These are phyloP conservation scores for Dolichopus griseipennis DNA, from an alignment of 2,888 invertebrate genomes.

Conservation along the genomic window DNA sequence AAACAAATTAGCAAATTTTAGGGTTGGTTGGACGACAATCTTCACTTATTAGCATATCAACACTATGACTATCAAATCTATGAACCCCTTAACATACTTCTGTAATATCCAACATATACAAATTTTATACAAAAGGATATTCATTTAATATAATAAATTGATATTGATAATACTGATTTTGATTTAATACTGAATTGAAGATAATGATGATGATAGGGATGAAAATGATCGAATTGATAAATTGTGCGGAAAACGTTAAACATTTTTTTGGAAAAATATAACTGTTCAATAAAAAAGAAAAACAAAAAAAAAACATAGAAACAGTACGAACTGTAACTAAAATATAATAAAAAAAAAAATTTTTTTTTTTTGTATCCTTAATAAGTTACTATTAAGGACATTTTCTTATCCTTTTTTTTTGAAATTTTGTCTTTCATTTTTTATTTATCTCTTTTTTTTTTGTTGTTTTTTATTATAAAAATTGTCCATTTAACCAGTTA, in stretches of 20 bases:
- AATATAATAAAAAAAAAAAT: too few relatives aligned
- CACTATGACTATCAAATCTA: too few relatives aligned
- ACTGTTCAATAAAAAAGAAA: neutral
- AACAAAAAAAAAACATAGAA: too few relatives aligned
- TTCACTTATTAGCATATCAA: too few relatives aligned
- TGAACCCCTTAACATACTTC: too few relatives aligned
- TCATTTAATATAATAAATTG: too few relatives aligned
- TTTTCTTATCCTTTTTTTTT: neutral
- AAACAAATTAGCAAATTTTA: too few relatives aligned
- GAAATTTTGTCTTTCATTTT: neutral
- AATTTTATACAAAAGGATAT: too few relatives aligned
- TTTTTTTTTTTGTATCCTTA: too few relatives aligned
- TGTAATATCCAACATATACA: too few relatives aligned
- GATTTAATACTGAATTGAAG: neutral
- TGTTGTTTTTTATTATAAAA: neutral
- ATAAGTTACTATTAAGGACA: neutral
- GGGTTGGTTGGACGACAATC: too few relatives aligned
- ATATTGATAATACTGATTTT: neutral
- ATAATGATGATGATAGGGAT: neutral
- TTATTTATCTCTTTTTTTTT: neutral
- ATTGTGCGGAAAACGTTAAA: constrained; percentile 3
- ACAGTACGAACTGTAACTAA: too few relatives aligned
- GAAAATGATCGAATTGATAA: neutral
- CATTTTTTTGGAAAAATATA: neutral
- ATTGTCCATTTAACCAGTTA: constrained; percentile 3